phyloP scores from a whole-genome alignment of 1,140 invertebrate species.

The Heterodera carotae region DNA sequence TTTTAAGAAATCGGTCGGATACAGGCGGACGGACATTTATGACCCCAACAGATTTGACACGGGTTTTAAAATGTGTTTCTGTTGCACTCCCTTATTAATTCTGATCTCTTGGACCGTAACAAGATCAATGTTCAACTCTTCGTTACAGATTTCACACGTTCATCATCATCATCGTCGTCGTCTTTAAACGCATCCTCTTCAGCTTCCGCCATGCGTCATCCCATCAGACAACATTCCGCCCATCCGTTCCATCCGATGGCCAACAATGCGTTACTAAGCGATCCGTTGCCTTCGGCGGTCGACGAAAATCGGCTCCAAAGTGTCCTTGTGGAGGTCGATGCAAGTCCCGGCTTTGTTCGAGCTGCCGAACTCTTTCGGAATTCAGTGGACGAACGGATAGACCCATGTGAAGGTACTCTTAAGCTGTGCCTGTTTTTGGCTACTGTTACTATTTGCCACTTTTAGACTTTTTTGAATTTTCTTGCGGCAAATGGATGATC shows the following conservation, averaged over 20 bases:
- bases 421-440: not conserved
- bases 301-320: slow-evolving; percentile 24
- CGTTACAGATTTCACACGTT: not conserved
- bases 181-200: not conserved
- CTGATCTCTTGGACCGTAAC: too few species aligned
- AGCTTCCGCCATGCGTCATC: slow-evolving; percentile 3
- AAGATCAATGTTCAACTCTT: too few species aligned
- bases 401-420: slow-evolving; percentile 58
- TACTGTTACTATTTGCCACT: not conserved
- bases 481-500: slow-evolving; percentile 46
- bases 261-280: not conserved
- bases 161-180: not conserved
- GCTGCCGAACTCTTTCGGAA: slow-evolving; percentile 48
- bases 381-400: slow-evolving; percentile 48
- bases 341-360: slow-evolving; percentile 47
- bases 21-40: too few species aligned
- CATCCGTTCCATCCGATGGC: slow-evolving; percentile 1
- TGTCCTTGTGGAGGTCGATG: slow-evolving; percentile 39
- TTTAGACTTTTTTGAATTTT: slow-evolving; percentile 49
- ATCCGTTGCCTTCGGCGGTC: not conserved
- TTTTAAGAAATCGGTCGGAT: too few species aligned
- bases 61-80: too few species aligned
- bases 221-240: slow-evolving; percentile 18
- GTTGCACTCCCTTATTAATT: too few species aligned
- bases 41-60: too few species aligned